Evolutionary conservation across 2,888 invertebrate genomes (phyloP).

Genomic region (Philopedon plagiatum): DNA sequence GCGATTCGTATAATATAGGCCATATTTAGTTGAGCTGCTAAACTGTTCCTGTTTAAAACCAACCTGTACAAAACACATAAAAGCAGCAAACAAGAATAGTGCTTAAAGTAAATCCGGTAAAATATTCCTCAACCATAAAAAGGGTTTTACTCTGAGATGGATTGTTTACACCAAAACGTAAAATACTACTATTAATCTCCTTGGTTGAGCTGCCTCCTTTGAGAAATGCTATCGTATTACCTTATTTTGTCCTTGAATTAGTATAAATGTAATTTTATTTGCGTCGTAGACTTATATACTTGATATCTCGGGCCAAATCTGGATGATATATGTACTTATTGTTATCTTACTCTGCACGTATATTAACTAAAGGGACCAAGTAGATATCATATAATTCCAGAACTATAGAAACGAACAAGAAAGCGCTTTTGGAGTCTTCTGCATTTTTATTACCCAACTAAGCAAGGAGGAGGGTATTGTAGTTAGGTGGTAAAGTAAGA

Average conservation of each 20-base stretch:
- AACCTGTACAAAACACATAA: background rate
- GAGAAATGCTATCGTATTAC: slow-evolving; percentile 25
- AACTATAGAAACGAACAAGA: too few species aligned
- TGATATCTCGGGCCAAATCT: too few species aligned
- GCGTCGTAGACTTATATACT: slow-evolving; percentile 6
- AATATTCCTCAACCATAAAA: slow-evolving; percentile 31
- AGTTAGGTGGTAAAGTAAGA: too few species aligned
- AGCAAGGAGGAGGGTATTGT: too few species aligned
- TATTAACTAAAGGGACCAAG: too few species aligned
- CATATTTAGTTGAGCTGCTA: too few species aligned
- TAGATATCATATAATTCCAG: too few species aligned
- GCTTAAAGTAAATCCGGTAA: slow-evolving; percentile 23
- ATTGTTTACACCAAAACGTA: slow-evolving; percentile 26
- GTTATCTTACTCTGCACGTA: too few species aligned
- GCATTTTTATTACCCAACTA: too few species aligned
- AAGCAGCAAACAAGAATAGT: slow-evolving; percentile 3
- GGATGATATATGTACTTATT: too few species aligned
- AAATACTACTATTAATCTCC: slow-evolving; percentile 30
- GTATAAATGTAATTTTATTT: slow-evolving; percentile 18
- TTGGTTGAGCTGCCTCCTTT: slow-evolving; percentile 3
- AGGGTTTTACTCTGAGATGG: slow-evolving; percentile 14
- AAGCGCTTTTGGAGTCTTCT: too few species aligned
- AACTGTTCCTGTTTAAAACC: background rate
- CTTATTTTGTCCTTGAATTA: slow-evolving; percentile 19
- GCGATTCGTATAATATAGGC: too few species aligned